Conservation (phyloP, 2,113 vertebrate species). For the Sminthopsis crassicaudata region DNA sequence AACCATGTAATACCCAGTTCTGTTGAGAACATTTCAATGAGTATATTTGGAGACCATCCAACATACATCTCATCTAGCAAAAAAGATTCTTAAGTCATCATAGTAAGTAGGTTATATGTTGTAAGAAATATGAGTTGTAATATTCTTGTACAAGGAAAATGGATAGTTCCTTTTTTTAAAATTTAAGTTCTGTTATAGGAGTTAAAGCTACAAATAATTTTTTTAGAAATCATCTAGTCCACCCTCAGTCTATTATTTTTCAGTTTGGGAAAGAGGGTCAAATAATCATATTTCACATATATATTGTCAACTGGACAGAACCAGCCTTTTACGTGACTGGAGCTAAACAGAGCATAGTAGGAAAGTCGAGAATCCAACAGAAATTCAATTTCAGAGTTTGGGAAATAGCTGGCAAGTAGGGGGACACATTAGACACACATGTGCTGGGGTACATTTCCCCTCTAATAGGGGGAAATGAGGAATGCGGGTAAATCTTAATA, state of each 20-base stretch:
- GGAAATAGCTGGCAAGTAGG: too few species aligned
- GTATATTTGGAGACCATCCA: background rate
- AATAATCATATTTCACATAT: background rate
- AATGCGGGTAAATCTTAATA: too few species aligned
- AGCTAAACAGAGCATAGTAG: too few species aligned
- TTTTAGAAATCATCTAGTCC: background rate
- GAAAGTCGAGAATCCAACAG: too few species aligned
- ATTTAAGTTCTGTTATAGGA: background rate
- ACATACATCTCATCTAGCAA: background rate
- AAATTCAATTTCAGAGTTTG: too few species aligned
- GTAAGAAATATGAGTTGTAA: background rate
- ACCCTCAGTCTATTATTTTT: background rate
- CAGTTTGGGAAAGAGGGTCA: background rate
- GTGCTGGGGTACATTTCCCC: too few species aligned
- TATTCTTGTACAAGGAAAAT: background rate
- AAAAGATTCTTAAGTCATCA: conserved; percentile 6
- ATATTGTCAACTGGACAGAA: background rate
- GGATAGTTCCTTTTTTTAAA: background rate
- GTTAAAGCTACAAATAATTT: background rate
- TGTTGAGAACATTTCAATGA: background rate
- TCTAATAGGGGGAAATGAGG: too few species aligned
- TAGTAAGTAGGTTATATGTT: background rate
- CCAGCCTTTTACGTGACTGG: too few species aligned
- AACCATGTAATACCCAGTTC: background rate
- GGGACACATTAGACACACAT: too few species aligned